Evolutionary conservation across 2,797 vertebrate species (phyloP), one percentile per base, ranked within the genome.

Genomic region (Sebastes trivittatus): DNA sequence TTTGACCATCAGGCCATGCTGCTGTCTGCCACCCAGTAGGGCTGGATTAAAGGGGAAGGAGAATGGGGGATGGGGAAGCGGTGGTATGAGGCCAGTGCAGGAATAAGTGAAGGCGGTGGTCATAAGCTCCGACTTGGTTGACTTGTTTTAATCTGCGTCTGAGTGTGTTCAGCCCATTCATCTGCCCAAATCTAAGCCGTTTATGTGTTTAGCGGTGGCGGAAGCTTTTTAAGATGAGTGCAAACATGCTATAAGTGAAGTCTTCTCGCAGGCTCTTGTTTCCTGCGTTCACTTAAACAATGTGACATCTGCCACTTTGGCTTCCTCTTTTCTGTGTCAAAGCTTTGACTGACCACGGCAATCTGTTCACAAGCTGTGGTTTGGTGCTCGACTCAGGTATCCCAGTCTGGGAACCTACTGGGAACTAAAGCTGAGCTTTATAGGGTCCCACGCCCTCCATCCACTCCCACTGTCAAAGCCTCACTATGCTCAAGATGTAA

Each of bases 91-190:
- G 91, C 92, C 93, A 93, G 67, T 25, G 74, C 65, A 85, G 84
- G 87, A 91, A 87, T 88, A 91, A 91, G 85, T 89, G 77, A 93
- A 89, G 85, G 63, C 62, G 54, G 84, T 80, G 85, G 88, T 91
- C 82, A 71, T 78, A 84, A 84, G 68, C 81, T 84, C 71, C 60
- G 78, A 80, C 84, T 86, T 80, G 70, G 78, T 76, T 61, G 87
- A 90, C 82, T 88, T 91, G 86, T 88, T 93, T 90, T 93, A 93
- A 93, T 92, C 93, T 88, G 67, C 52, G 22, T 76, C 55, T 82
- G 72, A 80, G 73, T 75, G 52, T 83, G 71, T 83, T 75, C 25
- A 42, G 82, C 56, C 34, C 36, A 75, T 87, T 87, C 70, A 65
- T 92, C 80, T 69, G 77, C 71, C 8, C 4, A n/a, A 73, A 82